Conservation (phyloP, 1,140 invertebrate species). For the Dendrolimus kikuchii region DNA sequence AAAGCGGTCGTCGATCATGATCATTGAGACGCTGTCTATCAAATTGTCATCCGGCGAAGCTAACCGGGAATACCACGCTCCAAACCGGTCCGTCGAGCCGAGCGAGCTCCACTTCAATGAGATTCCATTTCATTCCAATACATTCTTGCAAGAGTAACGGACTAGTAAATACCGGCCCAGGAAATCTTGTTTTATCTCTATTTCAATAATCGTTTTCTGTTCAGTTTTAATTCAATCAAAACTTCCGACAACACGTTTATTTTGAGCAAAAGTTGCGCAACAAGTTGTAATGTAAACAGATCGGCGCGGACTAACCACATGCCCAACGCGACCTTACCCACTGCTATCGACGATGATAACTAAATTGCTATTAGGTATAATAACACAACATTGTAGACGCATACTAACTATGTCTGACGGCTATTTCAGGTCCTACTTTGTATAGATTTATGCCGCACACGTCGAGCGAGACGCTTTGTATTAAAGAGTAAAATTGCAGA, state of each 20-base stretch:
- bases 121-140: slow-evolving; percentile 67
- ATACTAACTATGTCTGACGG: slow-evolving; percentile 6
- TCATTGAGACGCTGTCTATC: slow-evolving; percentile 39
- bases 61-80: slow-evolving; percentile 42
- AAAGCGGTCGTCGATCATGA: slow-evolving; percentile 21
- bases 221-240: slow-evolving; percentile 14
- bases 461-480: too few species aligned
- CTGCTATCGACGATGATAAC: slow-evolving; percentile 25
- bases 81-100: slow-evolving; percentile 52
- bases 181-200: slow-evolving; percentile 1
- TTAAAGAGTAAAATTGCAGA: too few species aligned
- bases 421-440: slow-evolving; percentile 9
- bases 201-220: slow-evolving; percentile 3
- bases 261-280: slow-evolving; percentile 16
- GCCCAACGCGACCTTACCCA: slow-evolving; percentile 36
- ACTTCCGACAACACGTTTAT: slow-evolving; percentile 14
- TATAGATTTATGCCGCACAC: neutral
- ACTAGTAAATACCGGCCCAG: slow-evolving; percentile 32
- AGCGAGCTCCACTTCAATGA: slow-evolving; percentile 56
- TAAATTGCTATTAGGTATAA: slow-evolving; percentile 25
- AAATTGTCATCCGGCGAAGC: slow-evolving; percentile 51
- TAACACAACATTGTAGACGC: slow-evolving; percentile 27
- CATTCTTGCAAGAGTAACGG: slow-evolving; percentile 66
- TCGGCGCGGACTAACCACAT: slow-evolving; percentile 15
- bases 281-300: slow-evolving; percentile 28